Percentiles rank a stretch among this genome's conserved stretches.
Conservation (phyloP, 2,113 vertebrate genomes). For the Psophia crepitans region DNA sequence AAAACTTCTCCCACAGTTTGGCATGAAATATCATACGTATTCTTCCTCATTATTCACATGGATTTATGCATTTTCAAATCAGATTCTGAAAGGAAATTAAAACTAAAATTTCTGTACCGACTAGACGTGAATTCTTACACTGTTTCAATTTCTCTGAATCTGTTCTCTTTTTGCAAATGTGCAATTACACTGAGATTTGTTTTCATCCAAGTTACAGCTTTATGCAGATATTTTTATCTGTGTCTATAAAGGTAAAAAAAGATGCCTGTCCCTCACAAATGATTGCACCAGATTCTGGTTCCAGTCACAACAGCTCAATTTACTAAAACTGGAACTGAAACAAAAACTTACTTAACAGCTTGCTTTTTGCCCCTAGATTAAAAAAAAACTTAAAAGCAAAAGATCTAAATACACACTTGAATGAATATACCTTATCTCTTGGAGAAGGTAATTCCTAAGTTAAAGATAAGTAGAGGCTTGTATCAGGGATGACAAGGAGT, state of each 20-base stretch:
- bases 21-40: neutral
- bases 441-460: neutral
- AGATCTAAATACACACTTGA: neutral
- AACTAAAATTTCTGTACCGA: neutral
- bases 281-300: neutral
- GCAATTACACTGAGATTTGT: neutral
- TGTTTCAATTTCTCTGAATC: neutral
- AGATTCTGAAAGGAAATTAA: neutral
- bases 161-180: neutral
- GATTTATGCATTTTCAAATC: neutral
- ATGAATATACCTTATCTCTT: neutral
- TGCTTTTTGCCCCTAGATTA: neutral
- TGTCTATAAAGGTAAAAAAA: neutral
- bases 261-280: neutral
- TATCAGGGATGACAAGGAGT: neutral
- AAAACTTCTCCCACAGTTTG: neutral
- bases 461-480: neutral
- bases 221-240: neutral
- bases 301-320: neutral
- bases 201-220: neutral
- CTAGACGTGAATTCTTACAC: neutral
- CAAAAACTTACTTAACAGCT: neutral
- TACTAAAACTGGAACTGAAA: neutral
- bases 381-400: neutral
- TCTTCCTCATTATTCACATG: neutral